Base-by-base conservation (phyloP, 2,113 vertebrate species). In the Lampris incognitus region DNA sequence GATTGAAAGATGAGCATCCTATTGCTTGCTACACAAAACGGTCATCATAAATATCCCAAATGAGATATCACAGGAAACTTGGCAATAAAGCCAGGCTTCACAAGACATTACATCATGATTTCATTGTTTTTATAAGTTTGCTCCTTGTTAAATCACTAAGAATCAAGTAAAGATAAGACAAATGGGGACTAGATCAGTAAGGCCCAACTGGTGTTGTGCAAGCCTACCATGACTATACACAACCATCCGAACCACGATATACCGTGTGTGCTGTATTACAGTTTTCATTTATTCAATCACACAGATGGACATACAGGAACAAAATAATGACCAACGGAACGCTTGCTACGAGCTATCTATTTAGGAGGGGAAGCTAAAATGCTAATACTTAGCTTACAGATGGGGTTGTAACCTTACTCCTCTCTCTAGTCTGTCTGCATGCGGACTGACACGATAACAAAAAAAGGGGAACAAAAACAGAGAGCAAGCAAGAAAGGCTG, bases 321-420 rank as follows among this genome's bases (percentile, higher is more conserved):
- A 6, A 50, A 60, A 56, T 52, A 60, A 69, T 69, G 67, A 67
- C 38, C 72, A 58, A 80, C 0, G 8, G 7, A 57, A 36, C 4
- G 46, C 6, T 65, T 24, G 75, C 74, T 44, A 13, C 60, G 58
- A 39, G 52, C 41, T 60, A 57, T 80, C 82, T 79, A 84, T 79
- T 89, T 86, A 74, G 44, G 76, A 71, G 78, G 72, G 69, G 38
- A 50, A 76, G 69, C 59, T 41, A 87, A 79, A 83, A 79, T 75
- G 59, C 83, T 82, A 85, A 79, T 49, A 70, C 67, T 87, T 76
- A 63, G 77, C 70, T 85, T 81, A 78, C 82, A 81, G 78, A 84
- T 73, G 38, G 57, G 62, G 38, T 36, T 79, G 86, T 86, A 86
- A 91, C 83, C 76, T 56, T 65, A 84, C 59, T 73, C 81, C 80